These are phyloP conservation scores for Calypte anna DNA, from an alignment of 2,113 vertebrate species.

Conservation along the genomic window DNA sequence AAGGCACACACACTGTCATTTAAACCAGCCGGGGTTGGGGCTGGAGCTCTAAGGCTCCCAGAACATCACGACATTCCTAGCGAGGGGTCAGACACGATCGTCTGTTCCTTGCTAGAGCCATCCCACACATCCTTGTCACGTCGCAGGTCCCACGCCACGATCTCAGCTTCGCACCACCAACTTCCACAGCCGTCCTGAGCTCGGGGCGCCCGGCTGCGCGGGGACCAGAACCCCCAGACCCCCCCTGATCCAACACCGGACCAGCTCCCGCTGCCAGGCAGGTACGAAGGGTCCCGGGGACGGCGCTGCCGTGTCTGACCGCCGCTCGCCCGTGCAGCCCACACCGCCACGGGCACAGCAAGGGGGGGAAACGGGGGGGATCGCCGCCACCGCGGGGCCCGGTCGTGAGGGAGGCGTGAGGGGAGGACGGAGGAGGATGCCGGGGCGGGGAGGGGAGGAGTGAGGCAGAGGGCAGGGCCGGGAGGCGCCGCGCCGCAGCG, in stretches of 20 bases:
- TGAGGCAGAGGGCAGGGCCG: neutral
- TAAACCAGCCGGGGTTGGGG: neutral
- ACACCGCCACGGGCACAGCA: neutral
- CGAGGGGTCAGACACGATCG: neutral
- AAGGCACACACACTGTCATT: neutral
- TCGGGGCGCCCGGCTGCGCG: fast-evolving
- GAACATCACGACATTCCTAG: neutral
- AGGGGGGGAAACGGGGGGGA: neutral
- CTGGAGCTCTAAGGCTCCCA: neutral
- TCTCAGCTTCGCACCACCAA: neutral
- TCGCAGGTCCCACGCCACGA: neutral
- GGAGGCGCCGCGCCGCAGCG: neutral
- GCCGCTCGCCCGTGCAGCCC: no score
- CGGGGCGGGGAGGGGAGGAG: neutral
- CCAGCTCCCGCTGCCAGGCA: neutral
- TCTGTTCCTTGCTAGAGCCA: neutral
- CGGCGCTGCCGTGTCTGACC: neutral
- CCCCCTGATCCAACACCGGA: neutral
- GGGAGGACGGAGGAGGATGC: neutral
- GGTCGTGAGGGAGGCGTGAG: neutral
- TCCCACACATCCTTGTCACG: neutral
- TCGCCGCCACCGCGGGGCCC: neutral
- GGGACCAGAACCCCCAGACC: neutral
- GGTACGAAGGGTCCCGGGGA: neutral
- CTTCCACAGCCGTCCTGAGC: neutral